A percentile compares a stretch with the other conserved stretches of the same genome.
Evolutionary conservation across 2,888 invertebrate species (phyloP).

Genomic region (Pemphredon lugubris): DNA sequence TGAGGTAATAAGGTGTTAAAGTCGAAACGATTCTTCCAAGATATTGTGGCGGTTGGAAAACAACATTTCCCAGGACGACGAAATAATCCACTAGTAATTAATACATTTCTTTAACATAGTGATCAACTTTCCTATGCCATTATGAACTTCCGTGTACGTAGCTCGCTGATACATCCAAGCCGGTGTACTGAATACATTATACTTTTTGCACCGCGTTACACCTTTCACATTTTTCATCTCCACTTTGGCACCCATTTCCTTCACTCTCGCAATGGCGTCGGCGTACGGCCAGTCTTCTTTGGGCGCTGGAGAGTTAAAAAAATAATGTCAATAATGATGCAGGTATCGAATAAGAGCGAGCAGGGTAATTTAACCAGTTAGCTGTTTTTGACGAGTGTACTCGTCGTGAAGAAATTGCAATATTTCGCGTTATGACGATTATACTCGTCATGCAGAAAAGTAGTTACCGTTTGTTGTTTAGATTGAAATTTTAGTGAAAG

Average conservation of each 20-base stretch:
- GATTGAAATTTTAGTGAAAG: too few relatives aligned
- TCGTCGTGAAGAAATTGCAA: too few relatives aligned
- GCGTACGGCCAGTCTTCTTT: conserved; percentile 81
- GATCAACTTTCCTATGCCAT: conserved; percentile 82
- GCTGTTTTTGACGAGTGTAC: too few relatives aligned
- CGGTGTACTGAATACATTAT: conserved; percentile 83
- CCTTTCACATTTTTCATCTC: conserved; percentile 79
- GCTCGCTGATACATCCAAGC: conserved; percentile 83
- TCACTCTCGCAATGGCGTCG: conserved; percentile 81
- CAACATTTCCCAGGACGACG: background rate
- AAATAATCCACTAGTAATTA: background rate
- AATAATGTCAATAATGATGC: background rate
- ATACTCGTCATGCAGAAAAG: too few relatives aligned
- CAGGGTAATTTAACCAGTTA: background rate
- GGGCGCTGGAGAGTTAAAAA: conserved; percentile 67
- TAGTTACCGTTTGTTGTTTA: too few relatives aligned
- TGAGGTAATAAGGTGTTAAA: background rate
- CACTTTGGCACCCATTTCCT: conserved; percentile 81
- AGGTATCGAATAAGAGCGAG: background rate
- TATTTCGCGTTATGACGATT: too few relatives aligned
- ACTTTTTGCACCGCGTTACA: conserved; percentile 80
- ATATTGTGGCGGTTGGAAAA: too few relatives aligned
- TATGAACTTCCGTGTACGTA: conserved; percentile 81
- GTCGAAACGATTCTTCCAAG: background rate
- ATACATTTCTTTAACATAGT: conserved; percentile 61